Evolutionary conservation across 2,797 vertebrate species (phyloP).

Genomic region (Petrocephalus sullivani): DNA sequence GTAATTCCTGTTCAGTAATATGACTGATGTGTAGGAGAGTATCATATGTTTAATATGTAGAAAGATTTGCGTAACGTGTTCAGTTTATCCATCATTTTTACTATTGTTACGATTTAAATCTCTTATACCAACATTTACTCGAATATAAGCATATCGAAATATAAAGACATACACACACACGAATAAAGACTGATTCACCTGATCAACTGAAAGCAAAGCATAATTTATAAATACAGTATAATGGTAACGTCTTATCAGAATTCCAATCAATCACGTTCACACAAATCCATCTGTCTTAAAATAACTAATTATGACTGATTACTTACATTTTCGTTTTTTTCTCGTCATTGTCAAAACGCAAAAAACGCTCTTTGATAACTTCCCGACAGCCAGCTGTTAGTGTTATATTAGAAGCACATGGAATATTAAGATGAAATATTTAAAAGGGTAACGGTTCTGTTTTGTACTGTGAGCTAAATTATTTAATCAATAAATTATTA

Average conservation of each 20-base stretch:
- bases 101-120: not conserved
- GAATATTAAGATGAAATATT: not conserved
- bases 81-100: not conserved
- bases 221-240: not conserved
- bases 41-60: not conserved
- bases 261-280: not conserved
- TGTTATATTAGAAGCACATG: not conserved
- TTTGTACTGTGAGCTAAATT: not conserved
- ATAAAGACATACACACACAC: not conserved
- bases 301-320: not conserved
- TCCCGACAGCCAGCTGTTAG: not conserved
- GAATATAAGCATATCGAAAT: not conserved
- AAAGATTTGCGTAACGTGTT: not conserved
- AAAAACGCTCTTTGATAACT: not conserved
- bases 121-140: not conserved
- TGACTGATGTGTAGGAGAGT: not conserved
- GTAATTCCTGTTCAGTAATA: not conserved
- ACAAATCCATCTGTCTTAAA: not conserved
- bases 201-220: not conserved
- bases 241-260: not conserved
- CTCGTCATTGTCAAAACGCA: not conserved
- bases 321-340: not conserved
- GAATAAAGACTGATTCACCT: not conserved
- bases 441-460: not conserved
- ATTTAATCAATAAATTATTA: not conserved